Conservation (phyloP, 1,140 invertebrate species). For the Zaprionus nigranus region DNA sequence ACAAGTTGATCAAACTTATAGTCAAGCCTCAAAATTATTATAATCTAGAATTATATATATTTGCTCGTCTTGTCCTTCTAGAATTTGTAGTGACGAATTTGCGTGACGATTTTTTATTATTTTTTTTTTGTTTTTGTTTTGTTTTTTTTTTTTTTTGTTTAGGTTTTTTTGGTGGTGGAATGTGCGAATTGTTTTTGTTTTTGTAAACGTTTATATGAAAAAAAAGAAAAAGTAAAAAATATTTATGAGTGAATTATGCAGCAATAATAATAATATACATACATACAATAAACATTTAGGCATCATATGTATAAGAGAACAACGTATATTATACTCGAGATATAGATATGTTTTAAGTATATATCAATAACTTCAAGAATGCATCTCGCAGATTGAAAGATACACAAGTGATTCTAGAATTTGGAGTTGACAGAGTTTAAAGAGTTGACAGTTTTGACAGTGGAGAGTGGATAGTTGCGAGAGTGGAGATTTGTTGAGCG, state of each 20-base stretch:
- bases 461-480: conserved; percentile 3
- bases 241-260: conserved; percentile 83
- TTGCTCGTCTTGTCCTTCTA: conserved; percentile 65
- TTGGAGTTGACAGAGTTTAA: conserved; percentile 16
- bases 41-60: conserved; percentile 37
- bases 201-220: conserved; percentile 81
- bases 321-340: conserved; percentile 23
- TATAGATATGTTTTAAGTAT: conserved; percentile 11
- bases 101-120: conserved; percentile 29
- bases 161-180: conserved; percentile 75
- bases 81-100: conserved; percentile 46
- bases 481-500: conserved; percentile 1
- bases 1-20: conserved; percentile 21
- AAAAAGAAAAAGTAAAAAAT: conserved; percentile 81
- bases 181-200: conserved; percentile 68
- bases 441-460: conserved; percentile 2
- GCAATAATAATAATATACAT: conserved; percentile 81
- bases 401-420: conserved; percentile 33
- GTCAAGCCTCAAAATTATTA: conserved; percentile 53
- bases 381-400: conserved; percentile 18
- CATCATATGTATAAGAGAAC: conserved; percentile 62
- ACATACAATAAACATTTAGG: conserved; percentile 82
- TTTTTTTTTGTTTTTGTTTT: conserved; percentile 14
- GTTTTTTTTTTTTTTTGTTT: conserved; percentile 36
- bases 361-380: conserved; percentile 26